Conservation (phyloP, 2,113 vertebrate species). For the Tenrec ecaudatus region DNA sequence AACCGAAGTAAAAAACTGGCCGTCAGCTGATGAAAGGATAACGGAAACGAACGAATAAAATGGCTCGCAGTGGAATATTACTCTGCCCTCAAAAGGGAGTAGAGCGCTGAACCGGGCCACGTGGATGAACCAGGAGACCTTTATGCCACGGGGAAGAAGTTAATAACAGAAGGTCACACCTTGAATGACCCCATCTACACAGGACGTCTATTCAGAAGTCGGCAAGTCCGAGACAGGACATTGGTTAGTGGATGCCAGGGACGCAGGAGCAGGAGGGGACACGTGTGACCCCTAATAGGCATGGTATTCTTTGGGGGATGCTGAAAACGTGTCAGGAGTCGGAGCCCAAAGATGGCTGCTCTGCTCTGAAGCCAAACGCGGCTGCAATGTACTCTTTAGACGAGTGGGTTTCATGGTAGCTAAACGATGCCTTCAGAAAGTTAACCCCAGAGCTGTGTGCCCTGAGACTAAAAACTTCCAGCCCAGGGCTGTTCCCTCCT, state of each 20-base stretch:
- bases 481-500: slow-evolving; percentile 16
- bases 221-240: background rate
- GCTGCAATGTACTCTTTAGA: background rate
- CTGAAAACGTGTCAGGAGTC: background rate
- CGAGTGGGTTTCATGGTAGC: accelerated
- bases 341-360: too few relatives aligned
- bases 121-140: background rate
- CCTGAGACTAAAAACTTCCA: background rate
- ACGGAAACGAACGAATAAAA: background rate
- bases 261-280: too few relatives aligned
- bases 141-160: background rate
- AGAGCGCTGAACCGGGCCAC: accelerated
- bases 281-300: too few relatives aligned
- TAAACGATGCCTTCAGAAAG: background rate
- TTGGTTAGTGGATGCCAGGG: too few relatives aligned
- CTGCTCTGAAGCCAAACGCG: background rate
- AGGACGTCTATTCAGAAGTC: background rate
- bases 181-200: background rate
- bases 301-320: background rate
- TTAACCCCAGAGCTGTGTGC: background rate
- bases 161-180: background rate
- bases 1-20: background rate
- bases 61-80: background rate
- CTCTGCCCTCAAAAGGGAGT: background rate
- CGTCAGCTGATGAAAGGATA: background rate